phyloP scores from a whole-genome alignment of 2,797 vertebrate genomes.

The Anguilla megastoma region DNA sequence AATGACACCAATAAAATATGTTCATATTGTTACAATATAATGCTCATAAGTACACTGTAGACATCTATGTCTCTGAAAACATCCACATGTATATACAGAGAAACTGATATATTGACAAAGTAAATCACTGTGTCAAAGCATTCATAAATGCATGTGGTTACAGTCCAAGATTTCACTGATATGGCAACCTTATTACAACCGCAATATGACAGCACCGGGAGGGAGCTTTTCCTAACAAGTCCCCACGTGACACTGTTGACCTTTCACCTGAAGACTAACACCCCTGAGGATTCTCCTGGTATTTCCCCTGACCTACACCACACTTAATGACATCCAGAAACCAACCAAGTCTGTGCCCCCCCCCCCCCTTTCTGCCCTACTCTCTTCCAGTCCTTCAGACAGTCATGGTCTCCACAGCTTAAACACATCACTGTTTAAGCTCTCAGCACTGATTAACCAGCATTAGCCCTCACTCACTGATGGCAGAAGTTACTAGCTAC shows the following conservation, averaged over 20 bases:
- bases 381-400: background rate
- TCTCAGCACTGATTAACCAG: background rate
- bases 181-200: background rate
- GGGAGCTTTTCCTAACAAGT: conserved; percentile 6
- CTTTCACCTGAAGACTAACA: conserved; percentile 20
- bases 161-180: background rate
- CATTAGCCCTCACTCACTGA: conserved; percentile 26
- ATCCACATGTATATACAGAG: background rate
- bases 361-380: background rate
- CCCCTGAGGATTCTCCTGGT: conserved; percentile 20
- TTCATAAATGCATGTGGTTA: background rate
- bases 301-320: conserved; percentile 30
- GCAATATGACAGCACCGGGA: background rate
- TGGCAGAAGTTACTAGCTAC: conserved; percentile 8
- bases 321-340: conserved; percentile 35
- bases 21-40: background rate
- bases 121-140: background rate
- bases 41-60: background rate
- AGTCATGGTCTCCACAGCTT: background rate
- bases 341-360: background rate
- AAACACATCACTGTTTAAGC: background rate
- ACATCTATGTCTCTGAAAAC: background rate
- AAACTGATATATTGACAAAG: background rate
- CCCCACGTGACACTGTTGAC: conserved; percentile 24
- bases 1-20: background rate